Evolutionary conservation across 2,797 vertebrate genomes (phyloP).

Genomic region (Malurus splendens): DNA sequence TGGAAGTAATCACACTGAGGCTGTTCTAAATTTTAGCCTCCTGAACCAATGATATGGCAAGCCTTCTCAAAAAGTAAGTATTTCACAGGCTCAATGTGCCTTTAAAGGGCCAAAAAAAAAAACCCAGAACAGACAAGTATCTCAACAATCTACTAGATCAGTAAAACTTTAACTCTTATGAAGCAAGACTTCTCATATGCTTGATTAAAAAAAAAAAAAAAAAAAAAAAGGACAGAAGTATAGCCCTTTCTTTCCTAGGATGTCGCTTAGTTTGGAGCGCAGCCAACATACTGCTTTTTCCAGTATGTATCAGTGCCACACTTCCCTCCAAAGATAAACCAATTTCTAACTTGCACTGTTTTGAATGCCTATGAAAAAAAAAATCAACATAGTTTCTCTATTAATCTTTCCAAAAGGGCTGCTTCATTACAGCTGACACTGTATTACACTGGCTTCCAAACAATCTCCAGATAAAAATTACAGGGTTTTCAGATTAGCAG

Average conservation of each 20-base stretch:
- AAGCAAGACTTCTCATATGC: not conserved
- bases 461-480: not conserved
- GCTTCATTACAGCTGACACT: not conserved
- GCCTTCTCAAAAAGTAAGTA: not conserved
- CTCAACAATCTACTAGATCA: not conserved
- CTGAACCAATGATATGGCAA: not conserved
- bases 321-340: not conserved
- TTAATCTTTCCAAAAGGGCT: not conserved
- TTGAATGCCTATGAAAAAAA: not conserved
- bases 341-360: not conserved
- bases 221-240: not conserved
- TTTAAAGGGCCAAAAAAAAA: not conserved
- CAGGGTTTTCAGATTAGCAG: not conserved
- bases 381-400: not conserved
- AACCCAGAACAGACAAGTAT: fast-evolving
- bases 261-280: not conserved
- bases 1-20: not conserved
- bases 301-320: not conserved
- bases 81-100: not conserved
- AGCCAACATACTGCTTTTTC: not conserved
- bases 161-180: not conserved
- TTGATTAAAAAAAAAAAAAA: not conserved
- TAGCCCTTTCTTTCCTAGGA: not conserved
- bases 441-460: not conserved
- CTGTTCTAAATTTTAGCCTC: not conserved